phyloP scores from a whole-genome alignment of 2,888 invertebrate species.

The Lepeophtheirus nordmannii region DNA sequence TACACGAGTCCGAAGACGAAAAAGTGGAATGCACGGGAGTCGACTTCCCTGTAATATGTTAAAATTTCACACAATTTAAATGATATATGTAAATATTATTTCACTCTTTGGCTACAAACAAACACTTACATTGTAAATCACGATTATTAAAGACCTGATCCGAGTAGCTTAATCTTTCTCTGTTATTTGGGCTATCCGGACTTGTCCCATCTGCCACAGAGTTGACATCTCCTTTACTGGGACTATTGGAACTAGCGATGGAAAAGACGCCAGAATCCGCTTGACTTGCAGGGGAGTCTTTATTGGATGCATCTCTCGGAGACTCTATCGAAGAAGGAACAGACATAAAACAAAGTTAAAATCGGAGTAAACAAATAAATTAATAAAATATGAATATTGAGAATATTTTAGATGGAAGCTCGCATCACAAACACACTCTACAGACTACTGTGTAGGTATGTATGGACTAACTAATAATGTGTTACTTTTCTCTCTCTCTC shows the following conservation, averaged over 20 bases:
- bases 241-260: slow-evolving; percentile 26
- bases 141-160: slow-evolving; percentile 13
- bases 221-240: slow-evolving; percentile 23
- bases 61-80: too few species aligned
- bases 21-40: too few species aligned
- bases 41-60: too few species aligned
- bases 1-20: too few species aligned
- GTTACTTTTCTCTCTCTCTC: too few species aligned
- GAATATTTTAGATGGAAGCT: neutral
- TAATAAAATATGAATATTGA: neutral
- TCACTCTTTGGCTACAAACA: neutral
- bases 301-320: slow-evolving; percentile 23
- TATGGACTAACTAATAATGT: too few species aligned
- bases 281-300: slow-evolving; percentile 25
- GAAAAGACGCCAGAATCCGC: slow-evolving; percentile 25
- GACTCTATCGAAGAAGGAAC: slow-evolving; percentile 13
- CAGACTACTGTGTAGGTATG: too few species aligned
- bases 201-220: slow-evolving; percentile 18
- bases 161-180: slow-evolving; percentile 21
- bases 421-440: too few species aligned
- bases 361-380: neutral
- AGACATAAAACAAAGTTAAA: neutral
- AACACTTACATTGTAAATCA: slow-evolving; percentile 17
- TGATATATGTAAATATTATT: too few species aligned
- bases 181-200: slow-evolving; percentile 21